Percentiles rank a stretch among this genome's conserved stretches.
phyloP scores from a whole-genome alignment of 2,888 invertebrate genomes.

The Latrodectus hesperus region DNA sequence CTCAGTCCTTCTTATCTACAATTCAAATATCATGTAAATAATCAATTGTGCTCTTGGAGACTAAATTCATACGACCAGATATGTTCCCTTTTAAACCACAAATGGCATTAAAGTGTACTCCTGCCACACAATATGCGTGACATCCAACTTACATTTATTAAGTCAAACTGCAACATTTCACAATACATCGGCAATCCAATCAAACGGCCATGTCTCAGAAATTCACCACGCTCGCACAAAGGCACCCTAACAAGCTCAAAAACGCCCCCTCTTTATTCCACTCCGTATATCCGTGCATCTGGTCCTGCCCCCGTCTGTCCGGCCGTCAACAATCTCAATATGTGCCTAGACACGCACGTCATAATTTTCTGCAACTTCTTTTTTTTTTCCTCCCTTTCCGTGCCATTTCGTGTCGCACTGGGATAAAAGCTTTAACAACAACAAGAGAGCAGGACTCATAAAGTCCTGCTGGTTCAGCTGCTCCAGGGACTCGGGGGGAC shows the following conservation, averaged over 20 bases:
- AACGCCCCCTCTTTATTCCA: constrained; percentile 48
- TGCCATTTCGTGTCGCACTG: constrained; percentile 50
- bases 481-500: background rate
- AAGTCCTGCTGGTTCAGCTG: constrained; percentile 64
- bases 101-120: background rate
- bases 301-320: constrained; percentile 24
- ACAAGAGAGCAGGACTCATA: constrained; percentile 52
- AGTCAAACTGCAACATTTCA: constrained; percentile 27
- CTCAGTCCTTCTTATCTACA: background rate
- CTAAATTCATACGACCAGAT: too few species aligned
- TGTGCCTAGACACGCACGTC: constrained; percentile 64
- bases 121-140: background rate
- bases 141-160: constrained; percentile 27
- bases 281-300: constrained; percentile 14
- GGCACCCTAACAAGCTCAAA: constrained; percentile 43
- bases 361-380: constrained; percentile 42
- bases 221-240: constrained; percentile 55
- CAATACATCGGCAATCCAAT: constrained; percentile 65
- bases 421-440: constrained; percentile 7
- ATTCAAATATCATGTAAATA: constrained; percentile 8
- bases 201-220: constrained; percentile 49
- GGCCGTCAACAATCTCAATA: constrained; percentile 63
- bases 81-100: constrained; percentile 13
- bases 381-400: constrained; percentile 18
- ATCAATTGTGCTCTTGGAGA: background rate